phyloP scores from a whole-genome alignment of 2,888 invertebrate species.

The Drosophila falleni region DNA sequence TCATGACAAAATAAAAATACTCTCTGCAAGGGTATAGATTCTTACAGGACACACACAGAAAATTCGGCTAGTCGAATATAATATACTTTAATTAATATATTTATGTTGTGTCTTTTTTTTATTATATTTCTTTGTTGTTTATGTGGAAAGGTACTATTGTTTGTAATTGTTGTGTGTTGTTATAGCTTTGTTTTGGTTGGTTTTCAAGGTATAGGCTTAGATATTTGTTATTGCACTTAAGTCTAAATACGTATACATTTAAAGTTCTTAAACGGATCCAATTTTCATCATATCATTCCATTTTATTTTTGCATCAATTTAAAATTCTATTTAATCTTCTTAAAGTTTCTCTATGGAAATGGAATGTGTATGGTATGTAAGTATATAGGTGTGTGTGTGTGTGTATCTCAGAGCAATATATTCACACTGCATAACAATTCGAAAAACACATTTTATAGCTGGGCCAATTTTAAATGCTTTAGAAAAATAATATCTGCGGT shows the following conservation, averaged over 20 bases:
- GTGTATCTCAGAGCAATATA: constrained; percentile 47
- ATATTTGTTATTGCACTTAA: constrained; percentile 66
- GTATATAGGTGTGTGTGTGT: constrained; percentile 3
- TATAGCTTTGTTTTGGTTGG: constrained; percentile 49
- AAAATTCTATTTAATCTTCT: constrained; percentile 41
- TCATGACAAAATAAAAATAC: not conserved
- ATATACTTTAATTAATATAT: constrained; percentile 11
- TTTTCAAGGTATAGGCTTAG: constrained; percentile 30
- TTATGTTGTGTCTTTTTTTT: constrained; percentile 17
- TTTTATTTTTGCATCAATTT: constrained; percentile 37
- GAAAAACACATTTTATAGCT: constrained; percentile 41
- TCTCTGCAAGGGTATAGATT: not conserved
- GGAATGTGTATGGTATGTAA: constrained; percentile 44
- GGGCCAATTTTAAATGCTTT: constrained; percentile 44
- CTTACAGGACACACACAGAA: constrained; percentile 9
- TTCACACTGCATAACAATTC: constrained; percentile 54
- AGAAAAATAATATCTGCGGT: constrained; percentile 59
- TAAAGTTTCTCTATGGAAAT: constrained; percentile 35
- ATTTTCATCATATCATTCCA: constrained; percentile 35
- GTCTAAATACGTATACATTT: constrained; percentile 75
- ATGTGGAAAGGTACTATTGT: constrained; percentile 77
- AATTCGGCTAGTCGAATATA: constrained; percentile 18
- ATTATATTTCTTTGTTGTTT: constrained; percentile 36
- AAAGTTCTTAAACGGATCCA: constrained; percentile 66
- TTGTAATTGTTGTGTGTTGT: constrained; percentile 49